These are phyloP conservation scores for Acanthurus leucopareius DNA, from an alignment of 2,797 vertebrate genomes.

Conservation along the genomic window DNA sequence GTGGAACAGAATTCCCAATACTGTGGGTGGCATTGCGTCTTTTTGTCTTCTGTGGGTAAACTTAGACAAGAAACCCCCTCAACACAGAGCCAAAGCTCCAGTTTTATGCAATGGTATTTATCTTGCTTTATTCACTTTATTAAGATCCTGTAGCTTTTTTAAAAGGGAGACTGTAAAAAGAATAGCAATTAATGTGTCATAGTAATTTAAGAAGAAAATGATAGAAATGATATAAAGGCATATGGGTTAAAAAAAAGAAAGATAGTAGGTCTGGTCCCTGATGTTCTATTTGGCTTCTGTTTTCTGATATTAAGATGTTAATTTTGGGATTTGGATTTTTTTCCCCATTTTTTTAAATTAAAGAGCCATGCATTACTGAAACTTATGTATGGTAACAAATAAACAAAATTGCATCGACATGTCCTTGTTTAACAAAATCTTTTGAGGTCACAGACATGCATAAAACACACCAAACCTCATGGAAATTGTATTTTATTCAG, in stretches of 20 bases:
- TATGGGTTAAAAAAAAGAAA: neutral
- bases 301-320: neutral
- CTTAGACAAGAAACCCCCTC: constrained; percentile 4
- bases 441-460: too few relatives aligned
- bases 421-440: too few relatives aligned
- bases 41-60: constrained; percentile 27
- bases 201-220: neutral
- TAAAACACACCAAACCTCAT: too few relatives aligned
- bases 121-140: constrained; percentile 25
- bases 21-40: constrained; percentile 53
- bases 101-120: neutral
- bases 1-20: constrained; percentile 63
- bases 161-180: neutral
- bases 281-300: too few relatives aligned
- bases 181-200: neutral
- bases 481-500: too few relatives aligned
- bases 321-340: neutral
- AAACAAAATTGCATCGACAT: too few relatives aligned
- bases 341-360: too few relatives aligned
- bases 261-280: too few relatives aligned
- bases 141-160: constrained; percentile 21
- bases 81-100: constrained; percentile 8
- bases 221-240: neutral
- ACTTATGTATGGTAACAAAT: too few relatives aligned
- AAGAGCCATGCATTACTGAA: too few relatives aligned